Base-by-base conservation (phyloP, 2,113 vertebrate species). In the Thymallus thymallus region DNA sequence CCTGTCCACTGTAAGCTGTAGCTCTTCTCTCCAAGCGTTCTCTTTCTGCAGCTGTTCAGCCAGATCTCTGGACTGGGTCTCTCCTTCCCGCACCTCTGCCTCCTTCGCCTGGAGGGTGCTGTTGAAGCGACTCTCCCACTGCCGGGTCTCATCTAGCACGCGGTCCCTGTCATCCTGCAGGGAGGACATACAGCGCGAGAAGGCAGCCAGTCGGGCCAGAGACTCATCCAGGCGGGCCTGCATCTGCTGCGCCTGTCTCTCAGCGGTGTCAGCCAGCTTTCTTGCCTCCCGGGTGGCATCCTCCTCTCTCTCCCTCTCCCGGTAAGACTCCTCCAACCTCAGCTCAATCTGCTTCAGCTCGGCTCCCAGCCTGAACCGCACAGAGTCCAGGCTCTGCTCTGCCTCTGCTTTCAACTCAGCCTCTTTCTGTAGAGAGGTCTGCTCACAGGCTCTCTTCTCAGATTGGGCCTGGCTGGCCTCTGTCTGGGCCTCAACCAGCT, bases 111-210 rank as follows among this genome's bases (percentile, higher is more conserved):
- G 95, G 80, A 99, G 94, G 16, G 94, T 85, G 62, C 93, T 90
- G 4, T 93, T 91, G 76, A 98, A 98, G 66, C 94, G 96, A 60
- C 71, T 93, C 88, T 98, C 97, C 98, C 98, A 99, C 3, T 94
- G 95, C 79, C 91, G 92, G 63, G 95, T 91, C 85, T 99, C 95
- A 2, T 96, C 95, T 75, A 98, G 84, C 65, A 99, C 95, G 32
- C 97, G 90, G 77, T 99, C 98, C 5, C 97, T 91, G 84, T 99
- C 98, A 18, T 98, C 94, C 78, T 99, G 98, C 80, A 99, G 92
- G 5, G 98, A 98, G 13, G 96, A 98, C 98, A 99, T 99, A 87
- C 96, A 97, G 69, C 92, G 94, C 0, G 94, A 96, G 87, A 99
- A 98, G 75, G 97, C 96, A 0, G 95, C 95, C 26, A 99, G 92